A percentile compares a stretch with the other conserved stretches of the same genome.
Evolutionary conservation across 2,888 invertebrate genomes (phyloP).

Genomic region (Antheraea yamamai): DNA sequence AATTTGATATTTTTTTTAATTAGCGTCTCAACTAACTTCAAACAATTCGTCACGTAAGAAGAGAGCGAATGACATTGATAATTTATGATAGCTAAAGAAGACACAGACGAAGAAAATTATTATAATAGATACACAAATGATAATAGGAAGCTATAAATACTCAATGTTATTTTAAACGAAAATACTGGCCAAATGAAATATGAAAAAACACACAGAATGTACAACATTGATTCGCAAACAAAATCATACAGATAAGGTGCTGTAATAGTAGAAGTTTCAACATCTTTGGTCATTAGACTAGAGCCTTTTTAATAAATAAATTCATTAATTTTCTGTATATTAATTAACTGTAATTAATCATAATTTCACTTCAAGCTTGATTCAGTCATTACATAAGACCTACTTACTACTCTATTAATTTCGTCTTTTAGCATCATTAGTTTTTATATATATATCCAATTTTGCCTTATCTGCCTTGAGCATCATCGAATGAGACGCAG

Average conservation of each 20-base stretch:
- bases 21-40: conserved; percentile 30
- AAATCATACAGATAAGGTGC: conserved; percentile 69
- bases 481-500: neutral
- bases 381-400: neutral
- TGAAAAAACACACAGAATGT: conserved; percentile 73
- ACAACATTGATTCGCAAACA: conserved; percentile 79
- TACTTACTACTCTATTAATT: neutral
- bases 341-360: too few species aligned
- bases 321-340: too few species aligned
- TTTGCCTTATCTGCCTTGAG: neutral
- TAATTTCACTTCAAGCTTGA: neutral
- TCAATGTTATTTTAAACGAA: conserved; percentile 57
- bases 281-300: conserved; percentile 21
- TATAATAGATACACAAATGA: conserved; percentile 54
- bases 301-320: neutral
- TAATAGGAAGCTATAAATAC: conserved; percentile 71
- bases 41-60: conserved; percentile 63
- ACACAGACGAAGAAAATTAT: conserved; percentile 74
- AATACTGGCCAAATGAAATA: conserved; percentile 68
- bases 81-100: conserved; percentile 75
- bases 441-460: neutral
- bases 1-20: neutral
- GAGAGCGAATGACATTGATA: conserved; percentile 76
- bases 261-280: conserved; percentile 66
- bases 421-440: neutral